These are phyloP conservation scores for Halisarca cf. caerulea DNA, from an alignment of 37 sponge, comb jelly and placozoan genomes.

Conservation along the genomic window DNA sequence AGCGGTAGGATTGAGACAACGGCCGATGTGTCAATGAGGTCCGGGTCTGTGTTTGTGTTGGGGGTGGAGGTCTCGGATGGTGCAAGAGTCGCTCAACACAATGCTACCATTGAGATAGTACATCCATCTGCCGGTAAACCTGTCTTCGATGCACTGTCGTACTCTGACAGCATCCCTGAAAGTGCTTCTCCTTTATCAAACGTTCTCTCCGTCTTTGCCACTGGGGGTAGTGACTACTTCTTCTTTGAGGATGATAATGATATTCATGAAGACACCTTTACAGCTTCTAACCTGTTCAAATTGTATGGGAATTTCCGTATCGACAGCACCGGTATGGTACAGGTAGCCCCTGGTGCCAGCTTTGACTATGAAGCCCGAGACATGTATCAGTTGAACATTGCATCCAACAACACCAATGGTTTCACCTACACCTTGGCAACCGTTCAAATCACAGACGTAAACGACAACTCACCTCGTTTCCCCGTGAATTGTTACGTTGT, in stretches of 20 bases:
- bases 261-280: background rate
- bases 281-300: too few relatives aligned
- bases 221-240: background rate
- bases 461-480: conserved; percentile 68
- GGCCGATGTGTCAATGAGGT: background rate
- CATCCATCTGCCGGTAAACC: background rate
- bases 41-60: background rate
- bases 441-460: conserved; percentile 51
- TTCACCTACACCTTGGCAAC: conserved; percentile 39
- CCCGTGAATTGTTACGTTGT: conserved; percentile 33
- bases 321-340: background rate
- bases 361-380: conserved; percentile 59
- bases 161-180: conserved; percentile 5
- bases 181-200: background rate
- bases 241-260: conserved; percentile 28
- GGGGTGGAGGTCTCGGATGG: conserved; percentile 17
- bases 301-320: background rate
- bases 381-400: conserved; percentile 54
- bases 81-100: background rate
- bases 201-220: background rate
- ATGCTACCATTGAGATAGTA: background rate
- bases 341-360: background rate
- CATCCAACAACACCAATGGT: background rate
- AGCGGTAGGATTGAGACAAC: background rate
- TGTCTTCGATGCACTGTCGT: background rate